These are phyloP conservation scores for Tetraodon nigroviridis DNA, from an alignment of 2,113 vertebrate species.

Conservation along the genomic window DNA sequence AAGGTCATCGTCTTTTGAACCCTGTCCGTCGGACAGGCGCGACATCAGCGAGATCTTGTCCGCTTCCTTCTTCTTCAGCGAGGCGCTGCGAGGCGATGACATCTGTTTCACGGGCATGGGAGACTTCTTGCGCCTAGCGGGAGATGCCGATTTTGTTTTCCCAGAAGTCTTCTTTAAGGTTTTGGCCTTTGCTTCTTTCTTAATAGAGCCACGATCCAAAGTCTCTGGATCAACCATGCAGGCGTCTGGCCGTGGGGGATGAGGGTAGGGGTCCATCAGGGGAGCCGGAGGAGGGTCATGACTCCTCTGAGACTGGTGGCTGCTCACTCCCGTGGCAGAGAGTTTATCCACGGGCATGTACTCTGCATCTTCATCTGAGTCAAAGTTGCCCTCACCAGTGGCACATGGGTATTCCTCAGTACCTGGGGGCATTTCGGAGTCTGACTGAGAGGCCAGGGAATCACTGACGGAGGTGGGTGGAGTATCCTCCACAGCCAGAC, in stretches of 20 bases:
- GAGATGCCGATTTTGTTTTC: constrained; percentile 86
- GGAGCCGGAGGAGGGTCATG: constrained; percentile 86
- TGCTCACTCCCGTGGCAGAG: constrained; percentile 58
- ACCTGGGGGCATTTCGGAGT: constrained; percentile 87
- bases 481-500: constrained; percentile 82
- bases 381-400: constrained; percentile 80
- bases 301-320: constrained; percentile 75
- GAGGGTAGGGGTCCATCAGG: constrained; percentile 83
- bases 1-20: constrained; percentile 79
- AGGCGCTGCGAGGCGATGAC: constrained; percentile 71
- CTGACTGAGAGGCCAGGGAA: constrained; percentile 89
- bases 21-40: constrained; percentile 73
- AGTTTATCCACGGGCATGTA: constrained; percentile 90
- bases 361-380: constrained; percentile 92
- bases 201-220: constrained; percentile 75
- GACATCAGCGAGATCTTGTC: constrained; percentile 77
- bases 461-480: constrained; percentile 93
- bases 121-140: constrained; percentile 83
- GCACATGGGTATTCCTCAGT: constrained; percentile 89
- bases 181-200: constrained; percentile 88
- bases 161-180: constrained; percentile 77
- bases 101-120: constrained; percentile 81
- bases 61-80: constrained; percentile 79
- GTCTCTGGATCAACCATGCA: constrained; percentile 96
- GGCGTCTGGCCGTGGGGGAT: constrained; percentile 87